Base-by-base conservation (phyloP, 2,797 vertebrate genomes). In the Erethizon dorsatum region DNA sequence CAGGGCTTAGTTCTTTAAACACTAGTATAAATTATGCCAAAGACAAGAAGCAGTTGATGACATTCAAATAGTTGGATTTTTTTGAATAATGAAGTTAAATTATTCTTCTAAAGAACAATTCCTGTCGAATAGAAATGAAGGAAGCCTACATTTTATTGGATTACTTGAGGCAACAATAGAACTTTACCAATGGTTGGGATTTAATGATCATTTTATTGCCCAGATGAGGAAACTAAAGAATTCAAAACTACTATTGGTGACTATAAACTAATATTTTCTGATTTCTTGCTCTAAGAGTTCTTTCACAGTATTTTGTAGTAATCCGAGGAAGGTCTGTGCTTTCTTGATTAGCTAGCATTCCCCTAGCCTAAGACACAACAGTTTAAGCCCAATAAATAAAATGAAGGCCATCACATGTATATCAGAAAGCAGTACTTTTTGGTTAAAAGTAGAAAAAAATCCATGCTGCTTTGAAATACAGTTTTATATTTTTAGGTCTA, bases 1-100 rank as follows among this genome's bases (percentile, higher is more conserved):
- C 67, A 65, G 22, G 50, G 24, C 85, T 92, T 73, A 71, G 41
- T 57, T 57, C 77, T 80, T 4, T 54, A 83, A 93, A 77, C 9
- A 59, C 6, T 59, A 5, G 2, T 84, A 52, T 85, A 26, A 84
- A 52, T 95, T 91, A 86, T 57, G 13, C 4, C 4, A 75, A 93
- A 90, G n/a, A 86, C 2, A 61, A 41, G 15, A 88, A 71, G 5
- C n/a, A 75, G 50, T 33, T 17, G 20, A 83, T 69, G 37, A 28
- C 50, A 90, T 73, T 87, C 12, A 71, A 28, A 69, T 7, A 14
- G 28, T 90, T 94, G 67, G 4, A 28, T 57, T 8, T 22, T 90
- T 96, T 79, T 88, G 47, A 92, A 85, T 77, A 41, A 67, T 15
- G 50, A 95, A 79, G 31, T 10, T 50, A 87, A 75, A 57, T 31